Conservation (phyloP, 2,888 invertebrate species). For the Neria commutata region DNA sequence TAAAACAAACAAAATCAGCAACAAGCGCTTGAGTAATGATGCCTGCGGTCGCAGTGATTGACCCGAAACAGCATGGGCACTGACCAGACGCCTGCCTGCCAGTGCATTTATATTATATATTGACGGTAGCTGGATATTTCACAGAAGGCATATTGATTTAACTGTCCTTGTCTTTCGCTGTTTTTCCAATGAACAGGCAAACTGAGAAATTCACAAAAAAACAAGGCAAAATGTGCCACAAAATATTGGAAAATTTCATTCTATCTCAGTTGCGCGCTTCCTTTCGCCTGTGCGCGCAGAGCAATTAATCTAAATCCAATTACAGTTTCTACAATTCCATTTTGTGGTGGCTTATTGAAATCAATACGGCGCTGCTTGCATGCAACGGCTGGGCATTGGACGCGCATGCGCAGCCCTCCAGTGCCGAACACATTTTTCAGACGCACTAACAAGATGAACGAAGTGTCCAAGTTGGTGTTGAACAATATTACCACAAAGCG, state of each 20-base stretch:
- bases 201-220: neutral
- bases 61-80: neutral
- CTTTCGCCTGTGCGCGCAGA: neutral
- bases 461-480: constrained; percentile 62
- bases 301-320: constrained; percentile 59
- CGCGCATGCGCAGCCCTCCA: neutral
- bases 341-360: constrained; percentile 27
- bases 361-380: constrained; percentile 27
- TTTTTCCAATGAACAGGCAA: neutral
- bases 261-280: neutral
- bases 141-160: neutral
- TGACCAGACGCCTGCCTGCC: too few species aligned
- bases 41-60: neutral
- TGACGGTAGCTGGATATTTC: neutral
- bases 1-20: neutral
- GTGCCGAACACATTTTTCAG: constrained; percentile 40
- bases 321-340: constrained; percentile 39
- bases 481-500: constrained; percentile 53
- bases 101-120: neutral
- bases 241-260: constrained; percentile 4
- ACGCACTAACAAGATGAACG: constrained; percentile 58
- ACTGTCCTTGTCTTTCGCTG: neutral
- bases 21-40: neutral
- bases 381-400: too few species aligned
- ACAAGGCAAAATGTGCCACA: neutral